Conservation (phyloP, 2,113 vertebrate genomes). For the Ondatra zibethicus region DNA sequence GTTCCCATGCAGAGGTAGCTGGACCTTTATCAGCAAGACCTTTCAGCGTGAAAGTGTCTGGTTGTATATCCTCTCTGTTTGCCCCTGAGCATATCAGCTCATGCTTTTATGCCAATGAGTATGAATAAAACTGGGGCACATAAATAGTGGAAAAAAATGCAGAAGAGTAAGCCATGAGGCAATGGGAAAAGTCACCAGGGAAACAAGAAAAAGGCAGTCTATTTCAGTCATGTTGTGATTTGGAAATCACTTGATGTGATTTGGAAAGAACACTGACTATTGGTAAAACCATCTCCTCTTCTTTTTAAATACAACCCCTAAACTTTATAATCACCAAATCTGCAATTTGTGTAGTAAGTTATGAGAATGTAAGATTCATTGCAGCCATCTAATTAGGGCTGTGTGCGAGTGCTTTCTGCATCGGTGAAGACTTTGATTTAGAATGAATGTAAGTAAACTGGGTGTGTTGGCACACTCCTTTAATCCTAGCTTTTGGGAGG, state of each 20-base stretch:
- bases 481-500: not conserved
- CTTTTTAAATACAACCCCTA: not conserved
- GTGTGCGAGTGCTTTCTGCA: not conserved
- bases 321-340: slow-evolving; percentile 12
- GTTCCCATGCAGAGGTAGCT: slow-evolving; percentile 83
- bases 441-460: not conserved
- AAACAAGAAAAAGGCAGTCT: not conserved
- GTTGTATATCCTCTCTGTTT: slow-evolving; percentile 79
- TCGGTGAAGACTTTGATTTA: slow-evolving; percentile 17
- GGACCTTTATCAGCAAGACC: slow-evolving; percentile 79
- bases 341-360: not conserved
- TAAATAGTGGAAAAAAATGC: slow-evolving; percentile 61
- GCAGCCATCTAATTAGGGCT: not conserved
- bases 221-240: not conserved
- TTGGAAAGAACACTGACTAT: not conserved
- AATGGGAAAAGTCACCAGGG: slow-evolving; percentile 41
- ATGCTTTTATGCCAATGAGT: slow-evolving; percentile 70
- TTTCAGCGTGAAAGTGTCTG: slow-evolving; percentile 82
- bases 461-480: not conserved
- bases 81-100: slow-evolving; percentile 81
- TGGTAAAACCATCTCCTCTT: not conserved
- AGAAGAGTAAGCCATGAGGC: slow-evolving; percentile 40
- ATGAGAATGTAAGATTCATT: not conserved
- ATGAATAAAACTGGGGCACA: slow-evolving; percentile 69
- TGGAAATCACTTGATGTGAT: slow-evolving; percentile 11